phyloP scores from a whole-genome alignment of 2,888 invertebrate genomes.

The Lottia gigantea region DNA sequence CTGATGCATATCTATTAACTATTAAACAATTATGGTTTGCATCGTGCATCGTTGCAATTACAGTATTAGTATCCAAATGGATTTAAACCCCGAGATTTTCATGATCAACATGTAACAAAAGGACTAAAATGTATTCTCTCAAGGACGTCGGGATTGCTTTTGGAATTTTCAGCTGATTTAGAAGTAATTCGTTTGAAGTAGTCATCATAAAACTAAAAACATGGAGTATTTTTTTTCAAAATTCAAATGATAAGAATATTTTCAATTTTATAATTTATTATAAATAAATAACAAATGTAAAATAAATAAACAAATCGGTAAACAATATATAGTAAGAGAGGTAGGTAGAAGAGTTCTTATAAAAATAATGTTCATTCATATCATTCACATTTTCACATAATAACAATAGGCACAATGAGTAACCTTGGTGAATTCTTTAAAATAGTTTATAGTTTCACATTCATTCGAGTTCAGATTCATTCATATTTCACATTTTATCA shows the following conservation, averaged over 20 bases:
- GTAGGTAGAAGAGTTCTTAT: neutral
- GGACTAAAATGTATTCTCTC: too few relatives aligned
- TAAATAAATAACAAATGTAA: conserved; percentile 6
- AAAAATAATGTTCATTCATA: neutral
- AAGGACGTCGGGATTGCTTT: too few relatives aligned
- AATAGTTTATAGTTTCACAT: neutral
- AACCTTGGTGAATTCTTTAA: neutral
- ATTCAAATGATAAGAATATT: neutral
- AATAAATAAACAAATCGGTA: conserved; percentile 5
- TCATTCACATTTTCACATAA: neutral
- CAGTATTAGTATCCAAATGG: too few relatives aligned
- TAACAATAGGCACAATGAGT: neutral
- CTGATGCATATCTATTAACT: too few relatives aligned
- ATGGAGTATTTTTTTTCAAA: neutral
- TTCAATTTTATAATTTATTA: neutral
- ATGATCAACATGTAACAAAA: too few relatives aligned
- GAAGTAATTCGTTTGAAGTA: too few relatives aligned
- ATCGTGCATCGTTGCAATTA: too few relatives aligned
- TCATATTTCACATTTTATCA: neutral
- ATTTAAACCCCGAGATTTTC: too few relatives aligned
- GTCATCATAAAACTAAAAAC: too few relatives aligned
- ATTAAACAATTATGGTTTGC: too few relatives aligned
- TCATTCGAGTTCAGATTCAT: neutral
- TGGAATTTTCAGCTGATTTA: too few relatives aligned
- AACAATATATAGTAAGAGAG: neutral